A percentile compares a stretch with the other conserved stretches of the same genome.
Conservation (phyloP, 1,140 invertebrate genomes). For the Drosophila tropicalis region DNA sequence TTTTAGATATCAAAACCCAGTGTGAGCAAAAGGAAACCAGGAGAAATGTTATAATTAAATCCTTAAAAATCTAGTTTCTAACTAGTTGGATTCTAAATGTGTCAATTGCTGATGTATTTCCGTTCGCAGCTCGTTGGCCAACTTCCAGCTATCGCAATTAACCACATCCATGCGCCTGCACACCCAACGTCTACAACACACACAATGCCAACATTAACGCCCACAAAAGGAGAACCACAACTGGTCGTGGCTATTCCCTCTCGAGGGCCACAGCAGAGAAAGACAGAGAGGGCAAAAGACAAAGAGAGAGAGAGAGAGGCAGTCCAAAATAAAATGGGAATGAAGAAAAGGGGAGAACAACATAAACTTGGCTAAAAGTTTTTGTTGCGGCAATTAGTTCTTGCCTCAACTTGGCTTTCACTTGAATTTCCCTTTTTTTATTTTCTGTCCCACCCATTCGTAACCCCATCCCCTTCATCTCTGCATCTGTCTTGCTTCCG, state of each 20-base stretch:
- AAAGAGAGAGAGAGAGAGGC: background rate
- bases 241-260: conserved; percentile 12
- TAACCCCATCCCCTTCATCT: background rate
- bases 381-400: conserved; percentile 43
- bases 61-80: conserved; percentile 2
- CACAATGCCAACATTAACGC: background rate
- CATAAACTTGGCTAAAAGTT: conserved; percentile 46
- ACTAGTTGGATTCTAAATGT: background rate
- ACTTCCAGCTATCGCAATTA: conserved; percentile 9
- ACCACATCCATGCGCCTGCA: background rate
- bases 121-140: background rate
- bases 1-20: conserved; percentile 10
- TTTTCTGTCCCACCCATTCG: background rate
- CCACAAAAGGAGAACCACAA: conserved; percentile 15
- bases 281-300: too few relatives aligned
- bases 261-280: background rate
- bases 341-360: conserved; percentile 9
- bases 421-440: conserved; percentile 13
- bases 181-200: too few relatives aligned
- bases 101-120: conserved; percentile 7
- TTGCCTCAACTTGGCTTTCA: conserved; percentile 39
- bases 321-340: conserved; percentile 4
- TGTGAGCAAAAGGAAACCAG: background rate
- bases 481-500: conserved; percentile 18
- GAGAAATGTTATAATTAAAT: background rate